Conservation (phyloP, 2,888 invertebrate genomes). For the Yponomeuta sedellus region DNA sequence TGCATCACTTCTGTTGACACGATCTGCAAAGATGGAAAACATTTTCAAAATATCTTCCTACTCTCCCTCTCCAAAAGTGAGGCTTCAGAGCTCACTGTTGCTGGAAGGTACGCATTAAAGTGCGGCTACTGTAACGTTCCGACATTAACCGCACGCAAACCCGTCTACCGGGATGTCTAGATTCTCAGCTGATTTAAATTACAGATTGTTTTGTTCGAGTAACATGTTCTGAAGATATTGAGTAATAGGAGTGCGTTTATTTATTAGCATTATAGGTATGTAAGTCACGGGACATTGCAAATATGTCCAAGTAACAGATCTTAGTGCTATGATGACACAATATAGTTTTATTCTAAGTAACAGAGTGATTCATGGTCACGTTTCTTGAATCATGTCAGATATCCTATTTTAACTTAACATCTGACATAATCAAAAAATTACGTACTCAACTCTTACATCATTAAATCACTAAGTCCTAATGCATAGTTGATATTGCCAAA, state of each 20-base stretch:
- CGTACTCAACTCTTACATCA: background rate
- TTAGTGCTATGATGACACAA: constrained; percentile 4
- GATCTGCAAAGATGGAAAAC: constrained; percentile 43
- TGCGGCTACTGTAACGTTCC: constrained; percentile 18
- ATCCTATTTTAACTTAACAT: background rate
- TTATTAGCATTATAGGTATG: background rate
- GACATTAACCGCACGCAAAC: constrained; percentile 41
- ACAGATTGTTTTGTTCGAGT: constrained; percentile 13
- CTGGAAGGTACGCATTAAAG: constrained; percentile 17
- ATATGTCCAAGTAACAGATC: background rate
- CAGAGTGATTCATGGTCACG: constrained; percentile 4
- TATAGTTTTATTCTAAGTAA: background rate
- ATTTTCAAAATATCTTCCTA: background rate
- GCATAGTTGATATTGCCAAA: background rate
- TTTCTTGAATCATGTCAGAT: background rate
- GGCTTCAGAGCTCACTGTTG: constrained; percentile 6
- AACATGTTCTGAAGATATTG: background rate
- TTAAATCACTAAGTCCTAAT: background rate
- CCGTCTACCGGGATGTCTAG: constrained; percentile 34
- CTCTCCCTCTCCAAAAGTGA: background rate
- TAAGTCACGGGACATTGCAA: background rate
- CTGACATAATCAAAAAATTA: background rate
- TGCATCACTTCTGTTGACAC: constrained; percentile 61
- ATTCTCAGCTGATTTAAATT: constrained; percentile 33
- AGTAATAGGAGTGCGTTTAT: background rate